phyloP scores from a whole-genome alignment of 2,113 vertebrate species.

The Dicrurus megarhynchus region DNA sequence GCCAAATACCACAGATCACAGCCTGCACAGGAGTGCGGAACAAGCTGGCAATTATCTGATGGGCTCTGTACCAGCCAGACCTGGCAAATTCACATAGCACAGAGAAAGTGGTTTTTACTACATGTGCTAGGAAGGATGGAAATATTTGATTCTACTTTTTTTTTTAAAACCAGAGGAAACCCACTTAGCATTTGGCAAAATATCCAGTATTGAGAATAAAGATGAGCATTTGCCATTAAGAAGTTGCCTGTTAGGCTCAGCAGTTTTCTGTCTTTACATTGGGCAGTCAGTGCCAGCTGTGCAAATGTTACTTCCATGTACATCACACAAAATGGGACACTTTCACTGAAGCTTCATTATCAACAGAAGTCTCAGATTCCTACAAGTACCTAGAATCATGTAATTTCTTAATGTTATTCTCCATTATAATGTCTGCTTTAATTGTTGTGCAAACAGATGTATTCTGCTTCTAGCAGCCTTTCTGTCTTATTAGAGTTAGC shows the following conservation, averaged over 20 bases:
- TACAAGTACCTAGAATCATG: not conserved
- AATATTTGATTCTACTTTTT: not conserved
- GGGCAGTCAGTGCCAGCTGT: not conserved
- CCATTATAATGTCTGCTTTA: not conserved
- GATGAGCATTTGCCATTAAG: not conserved
- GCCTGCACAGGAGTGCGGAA: accelerated
- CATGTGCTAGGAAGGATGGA: not conserved
- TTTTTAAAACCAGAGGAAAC: not conserved
- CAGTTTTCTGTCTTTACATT: not conserved
- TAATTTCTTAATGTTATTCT: not conserved
- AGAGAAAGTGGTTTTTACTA: not conserved
- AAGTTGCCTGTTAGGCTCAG: not conserved
- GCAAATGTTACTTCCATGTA: not conserved
- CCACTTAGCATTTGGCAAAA: not conserved
- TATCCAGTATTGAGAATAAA: not conserved
- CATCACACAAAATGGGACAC: not conserved
- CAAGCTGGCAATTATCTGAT: not conserved
- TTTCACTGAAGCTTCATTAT: not conserved
- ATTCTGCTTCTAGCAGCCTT: not conserved
- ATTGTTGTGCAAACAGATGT: not conserved
- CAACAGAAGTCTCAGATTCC: not conserved
- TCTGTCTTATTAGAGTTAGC: not conserved
- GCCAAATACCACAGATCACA: not conserved
- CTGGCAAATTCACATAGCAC: not conserved
- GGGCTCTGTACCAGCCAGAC: not conserved